phyloP scores from a whole-genome alignment of 2,113 vertebrate species.

The Petaurus breviceps region DNA sequence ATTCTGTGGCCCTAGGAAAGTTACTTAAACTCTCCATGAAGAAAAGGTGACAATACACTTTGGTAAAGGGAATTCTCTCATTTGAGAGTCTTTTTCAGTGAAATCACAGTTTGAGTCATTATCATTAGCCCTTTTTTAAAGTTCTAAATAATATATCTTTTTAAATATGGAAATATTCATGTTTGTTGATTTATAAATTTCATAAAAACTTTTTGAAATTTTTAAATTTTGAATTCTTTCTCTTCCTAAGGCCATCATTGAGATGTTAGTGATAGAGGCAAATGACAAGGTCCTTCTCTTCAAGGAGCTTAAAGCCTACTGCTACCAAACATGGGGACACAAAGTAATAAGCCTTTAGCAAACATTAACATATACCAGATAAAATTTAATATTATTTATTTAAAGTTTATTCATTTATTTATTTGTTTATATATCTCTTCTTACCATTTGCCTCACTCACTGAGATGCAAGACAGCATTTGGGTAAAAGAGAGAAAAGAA shows the following conservation, averaged over 20 bases:
- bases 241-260: not conserved
- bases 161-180: not conserved
- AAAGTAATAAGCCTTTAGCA: not conserved
- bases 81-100: not conserved
- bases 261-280: not conserved
- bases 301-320: not conserved
- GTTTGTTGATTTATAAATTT: not conserved
- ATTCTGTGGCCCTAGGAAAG: not conserved
- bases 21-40: not conserved
- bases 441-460: conserved; percentile 27
- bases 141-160: not conserved
- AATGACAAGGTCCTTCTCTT: not conserved
- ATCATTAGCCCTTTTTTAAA: not conserved
- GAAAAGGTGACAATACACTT: not conserved
- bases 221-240: not conserved
- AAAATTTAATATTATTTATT: not conserved
- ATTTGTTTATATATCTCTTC: not conserved
- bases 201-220: not conserved
- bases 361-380: not conserved
- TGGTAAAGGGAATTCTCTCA: not conserved
- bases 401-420: not conserved
- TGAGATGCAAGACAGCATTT: not conserved
- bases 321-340: not conserved
- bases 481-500: conserved; percentile 24
- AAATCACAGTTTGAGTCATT: not conserved